Base-by-base conservation (phyloP, 2,797 vertebrate genomes). In the Lates japonicus region DNA sequence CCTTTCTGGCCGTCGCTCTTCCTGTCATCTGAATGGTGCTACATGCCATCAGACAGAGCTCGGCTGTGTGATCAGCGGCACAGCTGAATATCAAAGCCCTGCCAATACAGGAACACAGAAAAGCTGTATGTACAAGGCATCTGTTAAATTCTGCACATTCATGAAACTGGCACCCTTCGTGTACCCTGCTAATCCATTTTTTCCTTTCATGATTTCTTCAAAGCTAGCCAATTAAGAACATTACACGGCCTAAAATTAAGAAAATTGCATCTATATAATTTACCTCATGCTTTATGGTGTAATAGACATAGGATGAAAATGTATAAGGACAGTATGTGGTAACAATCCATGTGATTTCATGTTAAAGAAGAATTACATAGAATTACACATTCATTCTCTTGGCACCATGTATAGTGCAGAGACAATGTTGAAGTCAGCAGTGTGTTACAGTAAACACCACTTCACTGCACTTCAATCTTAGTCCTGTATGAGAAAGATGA, bases 31-130 rank as follows among this genome's bases (percentile, higher is more conserved):
- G 16, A 31, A 65, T 35, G 20, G 14, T 13, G 62, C 42, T 20
- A 29, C 76, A 54, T 70, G 60, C 63, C 46, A 76, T 86, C 69
- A 81, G 62, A 74, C 1, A 0, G 37, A 66, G 77, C 54, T 58
- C 13, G 35, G 37, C 65, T 74, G 48, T 76, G 77, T 84, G 84
- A 90, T 81, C 80, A 73, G 59, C 5, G 8, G 70, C 63, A 68
- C 76, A 79, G 61, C 57, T 76, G 58, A 82, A 61, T 48, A 84
- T 87, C 74, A 85, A 90, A 88, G 76, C 52, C 61, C 66, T 41
- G 62, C 49, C 54, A 63, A 42, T 60, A 25, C 63, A 54, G 51
- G 9, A 64, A 78, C 78, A 88, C 74, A 44, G 59, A 70, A 49
- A 71, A 20, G 4, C 41, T 78, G 58, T 41, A 29, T 66, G 48